Percentiles rank a stretch among this genome's conserved stretches.
Conservation (phyloP, 2,113 vertebrate genomes). For the Antennarius striatus region DNA sequence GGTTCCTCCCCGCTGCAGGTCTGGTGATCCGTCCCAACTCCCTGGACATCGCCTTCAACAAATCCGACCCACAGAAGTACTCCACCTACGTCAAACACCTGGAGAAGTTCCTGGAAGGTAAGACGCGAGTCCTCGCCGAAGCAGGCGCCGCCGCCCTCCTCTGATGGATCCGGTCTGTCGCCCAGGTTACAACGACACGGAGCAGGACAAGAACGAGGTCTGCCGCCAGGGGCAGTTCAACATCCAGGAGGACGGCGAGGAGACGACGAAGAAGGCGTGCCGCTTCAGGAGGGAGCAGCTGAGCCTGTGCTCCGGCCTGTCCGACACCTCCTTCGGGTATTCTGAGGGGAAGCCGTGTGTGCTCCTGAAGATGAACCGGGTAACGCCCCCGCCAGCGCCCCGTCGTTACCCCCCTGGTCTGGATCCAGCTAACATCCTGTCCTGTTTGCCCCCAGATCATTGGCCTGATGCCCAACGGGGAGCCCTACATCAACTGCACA, state of each 20-base stretch:
- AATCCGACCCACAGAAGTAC: slow-evolving; percentile 78
- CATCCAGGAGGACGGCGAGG: slow-evolving; percentile 65
- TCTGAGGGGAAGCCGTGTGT: slow-evolving; percentile 87
- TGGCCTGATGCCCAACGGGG: slow-evolving; percentile 87
- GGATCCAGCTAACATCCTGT: background rate
- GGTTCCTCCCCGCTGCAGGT: slow-evolving; percentile 74
- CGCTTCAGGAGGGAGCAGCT: slow-evolving; percentile 84
- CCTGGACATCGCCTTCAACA: slow-evolving; percentile 85
- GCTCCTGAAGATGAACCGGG: slow-evolving; percentile 96
- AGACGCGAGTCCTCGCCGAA: slow-evolving; percentile 54
- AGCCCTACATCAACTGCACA: slow-evolving; percentile 85
- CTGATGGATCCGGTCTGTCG: slow-evolving; percentile 4
- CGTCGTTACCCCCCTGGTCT: no score
- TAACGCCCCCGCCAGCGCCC: slow-evolving; percentile 56
- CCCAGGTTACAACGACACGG: slow-evolving; percentile 84
- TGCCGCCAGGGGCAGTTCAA: slow-evolving; percentile 78
- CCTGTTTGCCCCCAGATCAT: slow-evolving; percentile 85
- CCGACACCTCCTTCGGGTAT: slow-evolving; percentile 86
- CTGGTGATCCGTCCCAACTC: slow-evolving; percentile 90
- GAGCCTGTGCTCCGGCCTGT: slow-evolving; percentile 84
- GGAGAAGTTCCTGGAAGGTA: slow-evolving; percentile 84
- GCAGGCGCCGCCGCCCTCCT: background rate
- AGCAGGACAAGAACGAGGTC: slow-evolving; percentile 82
- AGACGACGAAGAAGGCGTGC: slow-evolving; percentile 80
- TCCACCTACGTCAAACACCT: slow-evolving; percentile 79